These are phyloP conservation scores for Cataglyphis albicans DNA, from an alignment of 2,888 invertebrate genomes.

Conservation along the genomic window DNA sequence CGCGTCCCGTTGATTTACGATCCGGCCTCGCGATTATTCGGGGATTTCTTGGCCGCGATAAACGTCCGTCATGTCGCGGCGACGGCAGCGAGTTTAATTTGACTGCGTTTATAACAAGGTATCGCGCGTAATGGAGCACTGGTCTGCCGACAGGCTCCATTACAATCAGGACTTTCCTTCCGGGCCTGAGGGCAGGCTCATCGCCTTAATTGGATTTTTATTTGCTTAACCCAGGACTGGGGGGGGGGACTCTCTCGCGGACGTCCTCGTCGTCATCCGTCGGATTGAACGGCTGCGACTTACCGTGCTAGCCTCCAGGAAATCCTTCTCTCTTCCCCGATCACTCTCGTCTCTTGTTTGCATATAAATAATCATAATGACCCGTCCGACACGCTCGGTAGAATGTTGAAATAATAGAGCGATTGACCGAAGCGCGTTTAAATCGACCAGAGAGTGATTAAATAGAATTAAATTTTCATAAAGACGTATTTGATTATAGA, in stretches of 20 bases:
- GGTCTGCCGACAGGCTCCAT: conserved; percentile 59
- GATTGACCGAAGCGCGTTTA: conserved; percentile 11
- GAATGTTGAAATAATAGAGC: conserved; percentile 27
- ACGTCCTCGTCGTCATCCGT: conserved; percentile 23
- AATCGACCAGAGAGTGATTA: conserved; percentile 22
- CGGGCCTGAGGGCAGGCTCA: conserved; percentile 57
- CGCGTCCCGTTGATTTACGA: conserved; percentile 52
- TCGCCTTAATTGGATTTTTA: conserved; percentile 79
- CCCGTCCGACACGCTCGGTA: conserved; percentile 26
- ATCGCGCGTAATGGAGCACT: conserved; percentile 68
- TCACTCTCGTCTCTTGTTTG: conserved; percentile 54
- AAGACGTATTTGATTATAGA: conserved; percentile 22
- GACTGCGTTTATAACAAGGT: conserved; percentile 55
- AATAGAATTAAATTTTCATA: conserved; percentile 39
- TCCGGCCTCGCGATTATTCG: conserved; percentile 45
- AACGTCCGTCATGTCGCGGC: conserved; percentile 56
- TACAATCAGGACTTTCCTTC: conserved; percentile 66
- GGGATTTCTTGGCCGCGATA: conserved; percentile 51
- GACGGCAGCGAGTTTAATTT: conserved; percentile 57
- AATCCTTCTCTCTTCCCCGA: not conserved
- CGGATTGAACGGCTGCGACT: conserved; percentile 32
- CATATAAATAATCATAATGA: conserved; percentile 62
- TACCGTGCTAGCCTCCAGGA: conserved; percentile 40
- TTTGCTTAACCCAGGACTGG: conserved; percentile 71
- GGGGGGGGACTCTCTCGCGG: conserved; percentile 32